These are phyloP conservation scores for Esperia sulphurella DNA, from an alignment of 2,888 invertebrate species.

Conservation along the genomic window DNA sequence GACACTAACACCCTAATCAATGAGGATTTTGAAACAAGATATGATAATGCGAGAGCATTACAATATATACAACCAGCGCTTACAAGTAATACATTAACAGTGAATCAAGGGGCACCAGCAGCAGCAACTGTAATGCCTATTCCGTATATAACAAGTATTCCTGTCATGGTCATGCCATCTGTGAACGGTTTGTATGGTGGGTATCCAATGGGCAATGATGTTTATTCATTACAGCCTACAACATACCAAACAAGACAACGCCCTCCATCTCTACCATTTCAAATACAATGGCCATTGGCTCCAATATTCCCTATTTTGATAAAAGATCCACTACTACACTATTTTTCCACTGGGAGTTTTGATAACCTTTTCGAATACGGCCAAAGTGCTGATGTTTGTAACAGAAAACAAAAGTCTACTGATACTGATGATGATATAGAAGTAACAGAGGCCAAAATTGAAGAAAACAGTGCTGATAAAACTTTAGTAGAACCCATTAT, in stretches of 20 bases:
- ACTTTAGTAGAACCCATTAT: conserved; percentile 15
- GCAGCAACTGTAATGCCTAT: conserved; percentile 20
- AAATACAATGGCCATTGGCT: conserved; percentile 72
- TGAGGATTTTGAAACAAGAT: conserved; percentile 33
- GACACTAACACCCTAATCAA: conserved; percentile 29
- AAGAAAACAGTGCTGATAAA: conserved; percentile 11
- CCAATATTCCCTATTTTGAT: conserved; percentile 77
- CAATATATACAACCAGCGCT: conserved; percentile 12
- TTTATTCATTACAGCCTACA: conserved; percentile 28
- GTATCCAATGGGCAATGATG: conserved; percentile 22
- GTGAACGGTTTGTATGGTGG: conserved; percentile 25
- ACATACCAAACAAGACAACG: conserved; percentile 45
- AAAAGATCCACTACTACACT: conserved; percentile 76
- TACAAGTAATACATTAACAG: neutral
- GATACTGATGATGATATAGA: conserved; percentile 11
- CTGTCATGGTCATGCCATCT: conserved; percentile 48
- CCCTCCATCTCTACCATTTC: conserved; percentile 41
- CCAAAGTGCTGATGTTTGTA: conserved; percentile 76
- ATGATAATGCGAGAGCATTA: conserved; percentile 26
- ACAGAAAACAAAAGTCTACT: conserved; percentile 49
- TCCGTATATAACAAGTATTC: conserved; percentile 52
- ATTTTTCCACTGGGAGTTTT: conserved; percentile 71
- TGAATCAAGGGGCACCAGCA: conserved; percentile 13
- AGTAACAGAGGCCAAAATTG: conserved; percentile 12
- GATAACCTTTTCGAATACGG: conserved; percentile 80